Conservation (phyloP, 2,888 invertebrate species). For the Microchrysa polita region DNA sequence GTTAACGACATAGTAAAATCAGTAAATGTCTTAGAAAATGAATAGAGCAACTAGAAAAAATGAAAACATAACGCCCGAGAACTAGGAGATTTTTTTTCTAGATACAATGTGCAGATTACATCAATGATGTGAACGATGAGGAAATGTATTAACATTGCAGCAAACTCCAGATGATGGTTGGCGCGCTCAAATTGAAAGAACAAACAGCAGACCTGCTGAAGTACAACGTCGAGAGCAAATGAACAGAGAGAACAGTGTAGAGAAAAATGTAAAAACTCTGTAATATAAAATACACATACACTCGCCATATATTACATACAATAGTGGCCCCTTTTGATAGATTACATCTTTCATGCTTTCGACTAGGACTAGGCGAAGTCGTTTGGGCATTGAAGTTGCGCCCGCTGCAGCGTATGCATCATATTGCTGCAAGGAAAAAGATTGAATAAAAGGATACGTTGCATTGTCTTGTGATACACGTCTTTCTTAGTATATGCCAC, state of each 20-base stretch:
- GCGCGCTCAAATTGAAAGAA: not conserved
- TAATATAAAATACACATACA: too few species aligned
- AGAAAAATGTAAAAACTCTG: too few species aligned
- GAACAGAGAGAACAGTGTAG: not conserved
- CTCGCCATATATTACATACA: too few species aligned
- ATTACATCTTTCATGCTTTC: slow-evolving; percentile 6
- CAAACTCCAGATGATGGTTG: not conserved
- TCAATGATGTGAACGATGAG: slow-evolving; percentile 1
- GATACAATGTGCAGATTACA: slow-evolving; percentile 8
- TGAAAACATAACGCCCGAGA: too few species aligned
- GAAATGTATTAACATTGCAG: not conserved
- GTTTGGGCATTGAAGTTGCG: not conserved
- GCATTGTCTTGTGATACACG: not conserved
- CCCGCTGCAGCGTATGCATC: not conserved
- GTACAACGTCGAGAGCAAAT: not conserved
- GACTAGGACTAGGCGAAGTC: not conserved
- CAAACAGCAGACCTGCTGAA: not conserved
- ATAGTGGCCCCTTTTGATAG: not conserved
- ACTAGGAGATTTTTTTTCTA: not conserved
- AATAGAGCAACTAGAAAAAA: too few species aligned
- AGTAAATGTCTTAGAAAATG: too few species aligned
- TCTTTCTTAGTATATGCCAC: not conserved
- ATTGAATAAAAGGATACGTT: not conserved
- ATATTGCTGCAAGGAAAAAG: not conserved
- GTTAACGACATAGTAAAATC: too few species aligned